Percentiles rank a stretch among this genome's conserved stretches.
Evolutionary conservation across 1,140 invertebrate species (phyloP).

Genomic region (Drosophila pachea): DNA sequence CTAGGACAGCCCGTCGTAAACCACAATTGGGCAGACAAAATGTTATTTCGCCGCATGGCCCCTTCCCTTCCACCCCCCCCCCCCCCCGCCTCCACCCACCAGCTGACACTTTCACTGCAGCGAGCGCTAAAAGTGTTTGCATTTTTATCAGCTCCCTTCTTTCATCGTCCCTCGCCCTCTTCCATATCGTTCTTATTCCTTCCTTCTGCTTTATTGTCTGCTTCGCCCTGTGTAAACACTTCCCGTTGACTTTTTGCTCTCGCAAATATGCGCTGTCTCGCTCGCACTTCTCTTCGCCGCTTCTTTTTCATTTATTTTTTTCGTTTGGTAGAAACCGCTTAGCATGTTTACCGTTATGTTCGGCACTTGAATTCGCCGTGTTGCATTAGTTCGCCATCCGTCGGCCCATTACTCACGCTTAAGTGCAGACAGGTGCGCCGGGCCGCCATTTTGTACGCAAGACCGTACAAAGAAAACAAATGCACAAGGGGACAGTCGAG

Average conservation of each 20-base stretch:
- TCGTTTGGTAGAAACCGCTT: conserved; percentile 60
- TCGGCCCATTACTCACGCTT: conserved; percentile 54
- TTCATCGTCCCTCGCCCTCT: conserved; percentile 27
- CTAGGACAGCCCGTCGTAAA: conserved; percentile 32
- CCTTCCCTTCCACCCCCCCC: neutral
- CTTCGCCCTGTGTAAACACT: conserved; percentile 58
- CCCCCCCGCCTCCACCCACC: neutral
- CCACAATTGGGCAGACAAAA: conserved; percentile 60
- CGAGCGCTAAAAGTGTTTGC: conserved; percentile 61
- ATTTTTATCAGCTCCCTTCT: conserved; percentile 55
- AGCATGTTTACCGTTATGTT: conserved; percentile 75
- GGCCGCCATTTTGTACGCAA: conserved; percentile 41
- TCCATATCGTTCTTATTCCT: conserved; percentile 23
- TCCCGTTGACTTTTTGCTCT: conserved; percentile 63
- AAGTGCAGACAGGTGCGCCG: conserved; percentile 55
- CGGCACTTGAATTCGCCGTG: conserved; percentile 74
- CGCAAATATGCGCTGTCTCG: no score
- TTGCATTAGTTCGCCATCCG: conserved; percentile 68
- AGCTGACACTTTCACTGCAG: conserved; percentile 40
- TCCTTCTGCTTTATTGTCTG: conserved; percentile 28
- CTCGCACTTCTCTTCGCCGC: conserved; percentile 8
- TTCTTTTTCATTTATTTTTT: conserved; percentile 1
- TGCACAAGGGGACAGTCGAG: conserved; percentile 3
- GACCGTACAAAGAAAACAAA: conserved; percentile 25
- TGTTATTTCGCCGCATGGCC: neutral